A percentile compares a stretch with the other conserved stretches of the same genome.
Evolutionary conservation across 1,140 invertebrate species (phyloP).

Genomic region (Cecropterus lyciades): DNA sequence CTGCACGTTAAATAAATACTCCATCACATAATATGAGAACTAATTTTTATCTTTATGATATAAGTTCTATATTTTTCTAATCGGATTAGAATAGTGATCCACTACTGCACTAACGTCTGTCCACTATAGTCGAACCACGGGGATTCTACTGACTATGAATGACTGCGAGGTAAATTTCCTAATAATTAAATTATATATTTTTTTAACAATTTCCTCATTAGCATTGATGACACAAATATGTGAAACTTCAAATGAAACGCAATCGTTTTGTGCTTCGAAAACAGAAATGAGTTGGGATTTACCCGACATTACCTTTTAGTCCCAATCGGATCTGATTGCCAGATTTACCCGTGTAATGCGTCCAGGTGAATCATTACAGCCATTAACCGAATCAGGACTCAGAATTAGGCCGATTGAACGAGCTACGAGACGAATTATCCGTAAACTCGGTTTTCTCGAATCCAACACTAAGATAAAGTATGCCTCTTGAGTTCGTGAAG

Average conservation of each 20-base stretch:
- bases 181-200: no score
- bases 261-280: not conserved
- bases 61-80: no score
- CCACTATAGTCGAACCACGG: no score
- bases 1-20: no score
- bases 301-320: slow-evolving; percentile 25
- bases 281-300: not conserved
- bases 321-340: slow-evolving; percentile 4
- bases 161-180: no score
- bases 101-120: no score
- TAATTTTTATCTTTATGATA: no score
- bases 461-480: not conserved
- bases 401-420: slow-evolving; percentile 60
- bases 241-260: not conserved
- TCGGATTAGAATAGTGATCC: no score
- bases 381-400: slow-evolving; percentile 57
- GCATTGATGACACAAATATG: not conserved
- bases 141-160: no score
- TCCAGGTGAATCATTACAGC: slow-evolving; percentile 61
- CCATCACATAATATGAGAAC: no score
- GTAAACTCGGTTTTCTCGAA: slow-evolving; percentile 46
- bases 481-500: not conserved
- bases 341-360: slow-evolving; percentile 36
- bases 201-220: not conserved
- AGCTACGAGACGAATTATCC: slow-evolving; percentile 53